Evolutionary conservation across 2,888 invertebrate species (phyloP), one percentile per base, ranked within the genome.

Genomic region (Lottia scabra): DNA sequence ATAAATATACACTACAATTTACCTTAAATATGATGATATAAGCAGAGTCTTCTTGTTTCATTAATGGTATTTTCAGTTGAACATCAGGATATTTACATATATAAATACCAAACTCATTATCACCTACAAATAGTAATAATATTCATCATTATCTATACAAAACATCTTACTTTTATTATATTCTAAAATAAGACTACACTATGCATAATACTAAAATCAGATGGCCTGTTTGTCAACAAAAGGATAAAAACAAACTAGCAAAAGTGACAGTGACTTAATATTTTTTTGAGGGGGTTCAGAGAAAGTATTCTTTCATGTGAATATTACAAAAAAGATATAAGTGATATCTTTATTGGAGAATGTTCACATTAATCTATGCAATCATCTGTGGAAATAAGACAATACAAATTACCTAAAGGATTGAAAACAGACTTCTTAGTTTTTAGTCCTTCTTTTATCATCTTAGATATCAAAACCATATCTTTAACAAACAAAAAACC

Each of bases 11-110:
- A 38, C 10, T 38, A 38, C 5, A n/a, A 56, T 45, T 72, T 77
- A 84, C 85, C 81, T 85, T 84, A 66, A 84, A 84, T 0, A 84
- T 73, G 68, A 83, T 71, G n/a, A 85, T 70, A 68, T 80, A 79
- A 2, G 68, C 66, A 8, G 46, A 16, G n/a, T 62, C 66, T 70
- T 63, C 13, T 27, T 67, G 73, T 72, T 78, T 3, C 64, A 73
- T 65, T 81, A 81, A 19, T 13, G 80, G 81, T 30, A 78, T 38
- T 56, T 74, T 71, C 16, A 84, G 71, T 68, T 83, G 83, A 19
- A 85, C 75, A 75, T 85, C 85, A 64, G 83, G 83, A 79, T 83
- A 83, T 67, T 80, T 78, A 72, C 80, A 83, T 26, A 85, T 63
- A 71, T 83, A 82, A 3, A 84, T 77, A 26, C 84, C 85, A 66